These are phyloP conservation scores for Miichthys miiuy DNA, from an alignment of 2,797 vertebrate genomes.

Conservation along the genomic window DNA sequence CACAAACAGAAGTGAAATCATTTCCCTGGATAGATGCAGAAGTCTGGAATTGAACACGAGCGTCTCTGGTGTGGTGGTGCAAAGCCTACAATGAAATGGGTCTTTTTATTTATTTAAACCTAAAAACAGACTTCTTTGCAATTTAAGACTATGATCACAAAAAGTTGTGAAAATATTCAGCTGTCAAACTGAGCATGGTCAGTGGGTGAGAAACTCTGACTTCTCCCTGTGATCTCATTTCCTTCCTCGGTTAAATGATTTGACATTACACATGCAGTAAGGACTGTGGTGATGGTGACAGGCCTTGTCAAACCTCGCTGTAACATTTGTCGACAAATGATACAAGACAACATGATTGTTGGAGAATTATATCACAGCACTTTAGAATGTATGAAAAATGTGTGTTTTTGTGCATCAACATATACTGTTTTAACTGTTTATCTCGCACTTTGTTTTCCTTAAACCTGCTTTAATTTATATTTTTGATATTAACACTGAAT, in stretches of 20 bases:
- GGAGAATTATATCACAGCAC: conserved; percentile 43
- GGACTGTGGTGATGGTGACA: conserved; percentile 25
- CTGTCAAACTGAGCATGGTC: neutral
- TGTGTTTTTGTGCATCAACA: conserved; percentile 50
- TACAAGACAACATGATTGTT: conserved; percentile 57
- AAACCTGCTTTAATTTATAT: conserved; percentile 33
- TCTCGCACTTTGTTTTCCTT: conserved; percentile 27
- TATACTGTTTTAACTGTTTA: conserved; percentile 51
- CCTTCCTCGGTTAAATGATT: conserved; percentile 21
- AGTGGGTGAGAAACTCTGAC: neutral
- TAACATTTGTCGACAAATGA: conserved; percentile 21
- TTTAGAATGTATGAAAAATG: conserved; percentile 55
- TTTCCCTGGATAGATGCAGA: neutral
- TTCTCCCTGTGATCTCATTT: neutral
- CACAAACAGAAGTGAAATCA: neutral
- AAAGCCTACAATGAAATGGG: neutral
- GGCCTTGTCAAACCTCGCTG: conserved; percentile 17
- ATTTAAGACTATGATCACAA: conserved; percentile 11
- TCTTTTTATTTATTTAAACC: neutral
- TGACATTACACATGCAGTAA: conserved; percentile 10
- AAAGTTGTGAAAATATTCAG: conserved; percentile 23
- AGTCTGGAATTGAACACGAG: neutral
- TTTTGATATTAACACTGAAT: conserved; percentile 40
- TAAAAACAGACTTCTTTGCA: conserved; percentile 5
- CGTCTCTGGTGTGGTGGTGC: neutral